Evolutionary conservation across 2,888 invertebrate genomes (phyloP), one percentile per base, ranked within the genome.

Genomic region (Drosophila falleni): DNA sequence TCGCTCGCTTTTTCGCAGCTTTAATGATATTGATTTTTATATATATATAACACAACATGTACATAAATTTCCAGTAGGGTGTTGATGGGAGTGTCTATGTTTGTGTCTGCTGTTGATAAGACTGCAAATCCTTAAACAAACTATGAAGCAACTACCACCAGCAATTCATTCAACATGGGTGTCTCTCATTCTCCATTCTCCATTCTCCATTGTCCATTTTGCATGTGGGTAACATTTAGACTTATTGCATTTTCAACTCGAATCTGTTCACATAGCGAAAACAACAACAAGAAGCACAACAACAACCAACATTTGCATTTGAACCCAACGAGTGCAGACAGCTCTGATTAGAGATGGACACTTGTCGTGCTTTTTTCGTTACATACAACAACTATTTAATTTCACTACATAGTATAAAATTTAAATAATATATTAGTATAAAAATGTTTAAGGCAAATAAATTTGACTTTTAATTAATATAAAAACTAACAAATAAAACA

Each of bases 41-140:
- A 29, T 4, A 29, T 29, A 29, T 29, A 55, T 47, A 61, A 73
- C 26, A 46, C n/a, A 46, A 46, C 42, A 33, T 13, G 23, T 16
- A n/a, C 46, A 76, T 64, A 65, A 61, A 71, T 76, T 47, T 41
- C 8, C 33, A 13, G 39, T 41, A 42, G 31, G 31, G 33, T 16
- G 42, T 16, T 42, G 54, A 31, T 44, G 37, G 58, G 29, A 31
- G 49, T 56, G 23, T 3, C 2, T 23, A 35, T 19, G 13, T 19
- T 55, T 53, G 60, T 66, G 9, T 67, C 54, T 71, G 54, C 51
- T 37, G 54, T 54, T 73, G 81, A 82, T 87, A 87, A 78, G 56
- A 39, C 26, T 51, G 50, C 16, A 66, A 81, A 73, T 78, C 63
- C 70, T 55, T 65, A 37, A 41, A 3, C 67, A 55, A 63, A 53